Conservation (phyloP, 2,113 vertebrate species). For the Circaetus gallicus region DNA sequence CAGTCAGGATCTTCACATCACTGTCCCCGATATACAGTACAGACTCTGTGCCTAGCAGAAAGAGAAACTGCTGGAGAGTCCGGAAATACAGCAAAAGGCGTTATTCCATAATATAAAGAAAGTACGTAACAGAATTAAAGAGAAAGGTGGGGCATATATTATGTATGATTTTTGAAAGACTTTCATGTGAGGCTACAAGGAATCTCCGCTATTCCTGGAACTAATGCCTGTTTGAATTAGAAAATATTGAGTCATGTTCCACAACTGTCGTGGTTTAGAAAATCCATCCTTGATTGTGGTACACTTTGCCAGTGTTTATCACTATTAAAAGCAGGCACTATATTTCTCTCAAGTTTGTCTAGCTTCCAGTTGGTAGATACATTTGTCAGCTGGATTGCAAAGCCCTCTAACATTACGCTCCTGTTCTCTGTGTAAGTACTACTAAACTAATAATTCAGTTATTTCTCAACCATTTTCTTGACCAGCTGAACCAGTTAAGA, state of each 20-base stretch:
- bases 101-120: neutral
- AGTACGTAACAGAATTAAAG: rapidly evolving
- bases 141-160: neutral
- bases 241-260: neutral
- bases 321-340: neutral
- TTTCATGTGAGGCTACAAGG: neutral
- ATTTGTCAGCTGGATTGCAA: neutral
- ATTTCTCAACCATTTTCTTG: neutral
- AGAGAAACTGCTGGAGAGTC: neutral
- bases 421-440: neutral
- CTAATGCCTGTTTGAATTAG: neutral
- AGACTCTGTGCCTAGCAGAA: neutral
- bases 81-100: neutral
- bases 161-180: neutral
- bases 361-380: neutral
- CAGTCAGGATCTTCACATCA: neutral
- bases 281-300: neutral
- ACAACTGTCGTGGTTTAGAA: rapidly evolving
- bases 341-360: neutral
- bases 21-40: neutral
- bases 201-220: neutral
- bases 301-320: neutral
- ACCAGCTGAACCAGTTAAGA: neutral
- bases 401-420: neutral
- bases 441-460: neutral